Evolutionary conservation across 2,888 invertebrate genomes (phyloP), one percentile per base, ranked within the genome.

Genomic region (Calliopum simillimum): DNA sequence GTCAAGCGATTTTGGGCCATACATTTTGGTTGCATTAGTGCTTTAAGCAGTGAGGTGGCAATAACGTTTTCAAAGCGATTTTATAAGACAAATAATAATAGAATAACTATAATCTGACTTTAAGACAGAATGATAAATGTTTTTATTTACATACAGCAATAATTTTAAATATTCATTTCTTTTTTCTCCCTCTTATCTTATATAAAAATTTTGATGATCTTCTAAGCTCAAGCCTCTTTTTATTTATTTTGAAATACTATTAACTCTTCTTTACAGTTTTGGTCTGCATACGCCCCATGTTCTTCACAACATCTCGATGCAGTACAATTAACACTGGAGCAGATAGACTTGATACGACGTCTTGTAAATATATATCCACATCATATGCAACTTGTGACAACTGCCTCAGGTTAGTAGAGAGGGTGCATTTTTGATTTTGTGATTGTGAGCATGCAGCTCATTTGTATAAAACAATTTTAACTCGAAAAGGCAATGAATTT

Each of bases 241-340:
- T n/a, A n/a, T 12, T 21, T 12, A n/a, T 59, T 14, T 41, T 11
- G 16, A 12, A 3, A 16, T 47, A 3, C 4, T 64, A 33, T 25
- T 49, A 58, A 74, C 78, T 88, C 63, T 59, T 25, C 25, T 49
- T n/a, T 66, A 86, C 70, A 95, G 94, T 94, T 95, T 86, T 95
- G 95, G 95, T 94, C 94, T 58, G 93, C 93, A 74, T 95, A 94
- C 88, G 94, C 93, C 80, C 91, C 92, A 58, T 95, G 95, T 86
- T 91, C 91, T 78, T 90, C 93, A 59, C 94, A 94, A 85, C 92
- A 93, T 85, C 91, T 92, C 79, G 95, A 95, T 82, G 94, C 95
- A 59, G 94, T 95, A 78, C 93, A 94, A 82, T 88, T 93, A 79
- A 93, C 94, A 44, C 88, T 95, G 80, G 95, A 95, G 82, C 95